Evolutionary conservation across 37 sponge, comb jelly and placozoan species (phyloP), one percentile per base, ranked within the genome.

Genomic region (Spongia lamella): DNA sequence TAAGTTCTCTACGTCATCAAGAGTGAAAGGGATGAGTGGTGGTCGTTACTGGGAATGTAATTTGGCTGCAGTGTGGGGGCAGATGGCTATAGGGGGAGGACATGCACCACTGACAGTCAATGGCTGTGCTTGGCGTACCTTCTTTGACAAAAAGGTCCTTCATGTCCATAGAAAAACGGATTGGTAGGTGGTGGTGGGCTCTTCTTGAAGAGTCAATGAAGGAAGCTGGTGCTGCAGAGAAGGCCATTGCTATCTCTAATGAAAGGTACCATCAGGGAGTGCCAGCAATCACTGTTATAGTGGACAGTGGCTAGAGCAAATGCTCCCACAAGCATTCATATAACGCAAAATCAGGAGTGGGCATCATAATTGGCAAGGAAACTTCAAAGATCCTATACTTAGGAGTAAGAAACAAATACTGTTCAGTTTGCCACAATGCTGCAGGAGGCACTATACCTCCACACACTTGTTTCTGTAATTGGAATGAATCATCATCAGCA

Each of bases 261-360:
- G 27, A 55, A 0, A 54, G 57, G 15, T 68, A 43, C 34, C 58
- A 68, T 56, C 57, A 79, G 20, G 39, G 75, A 1, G 54, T 79
- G 4, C 70, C 79, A 55, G 79, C 79, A 0, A 79, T 79, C 21
- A 38, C 79, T n/a, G 79, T 79, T 2, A 43, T 79, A 21, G 79
- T 68, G 1, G 79, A 79, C 53, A 56, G 65, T 53, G 79, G 79
- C 4, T 78, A 68, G 79, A 51, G 54, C 6, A 78, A 78, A n/a
- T n/a, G 79, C 9, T 26, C 21, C 63, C 51, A 22, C n/a, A n/a
- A n/a, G 47, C 63, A 75, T 25, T 75, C 63, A 24, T 61, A 75
- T 47, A 38, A 57, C 7, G 62, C 61, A 3, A 61, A 60, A 9
- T n/a, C 43, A 26, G 76, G 61, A 17, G 62, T 61, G 22, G 53